Base-by-base conservation (phyloP, 2,888 invertebrate genomes). In the Drosophila anomelani region DNA sequence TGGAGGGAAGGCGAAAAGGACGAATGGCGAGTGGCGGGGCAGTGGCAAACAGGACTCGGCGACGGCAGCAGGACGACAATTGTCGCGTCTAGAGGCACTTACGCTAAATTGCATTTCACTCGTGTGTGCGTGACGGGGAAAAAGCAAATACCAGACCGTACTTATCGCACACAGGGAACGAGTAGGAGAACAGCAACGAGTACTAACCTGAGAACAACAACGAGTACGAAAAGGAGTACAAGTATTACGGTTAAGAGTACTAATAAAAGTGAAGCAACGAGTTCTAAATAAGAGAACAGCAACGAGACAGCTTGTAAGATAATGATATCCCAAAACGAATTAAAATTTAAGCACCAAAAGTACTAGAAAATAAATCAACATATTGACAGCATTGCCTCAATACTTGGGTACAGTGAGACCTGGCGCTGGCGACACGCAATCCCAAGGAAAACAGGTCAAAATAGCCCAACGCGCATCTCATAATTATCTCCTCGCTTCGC, bases 401-500 rank as follows among this genome's bases (percentile, higher is more conserved):
- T n/a, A 12, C 44, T 59, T 4, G n/a, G 12, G 13, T 32, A 60
- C 59, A 60, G 60, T 60, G 13, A 32, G 32, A 12, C 57, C 32
- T 57, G 57, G 36, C 38, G 20, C 12, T 39, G 20, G 60, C 60
- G 13, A 59, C 60, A 60, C 60, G 60, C 60, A 58, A 44, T 13
- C 15, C 20, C 17, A 1, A 20, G 20, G 20, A 38, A 53, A 36
- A 53, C 68, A 74, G 80, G 80, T 75, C 69, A 74, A 66, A 68
- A 76, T 36, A 73, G 72, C 80, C 77, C 88, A 75, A 77, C 76
- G 85, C 81, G 81, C 88, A 86, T 88, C 86, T 86, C 86, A 86
- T 88, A 86, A 86, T 88, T 86, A 88, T 86, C 87, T 88, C 78
- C 77, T 77, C 86, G 88, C 79, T 88, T 86, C 78, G 86, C 55